Conservation (phyloP, 2,113 vertebrate genomes). For the Myrmophylax atrothorax region DNA sequence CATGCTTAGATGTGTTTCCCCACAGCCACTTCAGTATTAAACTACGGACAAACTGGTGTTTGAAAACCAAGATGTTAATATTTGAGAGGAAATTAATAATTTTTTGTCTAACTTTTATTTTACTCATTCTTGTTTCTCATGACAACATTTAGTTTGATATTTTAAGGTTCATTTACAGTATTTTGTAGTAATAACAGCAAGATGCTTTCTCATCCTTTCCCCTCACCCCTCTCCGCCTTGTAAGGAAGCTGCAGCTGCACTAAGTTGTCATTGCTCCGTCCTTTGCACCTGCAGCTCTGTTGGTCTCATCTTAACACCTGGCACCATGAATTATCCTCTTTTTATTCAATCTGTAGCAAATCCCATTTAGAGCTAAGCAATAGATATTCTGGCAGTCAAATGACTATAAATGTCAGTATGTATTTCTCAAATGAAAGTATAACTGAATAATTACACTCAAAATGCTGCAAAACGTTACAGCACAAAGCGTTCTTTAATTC, state of each 20-base stretch:
- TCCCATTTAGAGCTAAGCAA: conserved; percentile 47
- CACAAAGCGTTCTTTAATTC: background rate
- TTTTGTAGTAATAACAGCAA: conserved; percentile 47
- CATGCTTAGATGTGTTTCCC: conserved; percentile 14
- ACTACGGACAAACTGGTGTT: background rate
- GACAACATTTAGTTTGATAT: conserved; percentile 3
- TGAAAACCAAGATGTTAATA: background rate
- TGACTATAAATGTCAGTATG: conserved; percentile 61
- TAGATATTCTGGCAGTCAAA: conserved; percentile 54
- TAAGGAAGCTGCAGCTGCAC: conserved; percentile 79
- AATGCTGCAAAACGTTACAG: background rate
- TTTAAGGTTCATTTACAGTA: conserved; percentile 37
- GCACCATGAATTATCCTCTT: conserved; percentile 76
- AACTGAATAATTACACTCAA: conserved; percentile 45
- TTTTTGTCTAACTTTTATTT: conserved; percentile 11
- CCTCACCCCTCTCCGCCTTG: conserved; percentile 44
- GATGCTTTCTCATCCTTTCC: conserved; percentile 59
- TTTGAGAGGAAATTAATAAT: background rate
- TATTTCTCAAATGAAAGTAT: conserved; percentile 61
- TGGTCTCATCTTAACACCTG: conserved; percentile 78
- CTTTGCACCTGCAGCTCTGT: conserved; percentile 87
- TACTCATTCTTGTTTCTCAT: background rate
- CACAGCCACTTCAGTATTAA: background rate
- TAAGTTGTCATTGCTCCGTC: conserved; percentile 70
- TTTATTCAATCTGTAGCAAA: conserved; percentile 65